phyloP scores from a whole-genome alignment of 2,113 vertebrate genomes.

The Lasiurus borealis region DNA sequence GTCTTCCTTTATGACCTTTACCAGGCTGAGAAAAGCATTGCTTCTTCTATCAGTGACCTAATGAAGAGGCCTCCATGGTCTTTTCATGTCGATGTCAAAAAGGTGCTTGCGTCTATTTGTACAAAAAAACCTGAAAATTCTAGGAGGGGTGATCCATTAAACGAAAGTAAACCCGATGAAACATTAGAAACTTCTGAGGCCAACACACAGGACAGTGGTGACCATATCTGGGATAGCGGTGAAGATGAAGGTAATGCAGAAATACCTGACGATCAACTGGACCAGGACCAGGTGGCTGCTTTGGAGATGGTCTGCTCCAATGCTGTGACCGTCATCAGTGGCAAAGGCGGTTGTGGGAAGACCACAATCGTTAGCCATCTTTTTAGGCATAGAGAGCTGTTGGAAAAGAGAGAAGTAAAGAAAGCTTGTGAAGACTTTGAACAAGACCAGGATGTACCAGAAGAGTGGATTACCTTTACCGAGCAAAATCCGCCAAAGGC shows the following conservation, averaged over 20 bases:
- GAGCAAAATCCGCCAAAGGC: neutral
- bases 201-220: neutral
- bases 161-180: neutral
- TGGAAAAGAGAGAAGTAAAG: constrained; percentile 83
- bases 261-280: constrained; percentile 71
- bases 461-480: constrained; percentile 83
- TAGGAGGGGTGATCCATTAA: neutral
- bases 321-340: constrained; percentile 91
- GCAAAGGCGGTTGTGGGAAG: constrained; percentile 93
- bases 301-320: constrained; percentile 89
- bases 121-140: neutral
- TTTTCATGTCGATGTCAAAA: constrained; percentile 83
- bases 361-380: constrained; percentile 90
- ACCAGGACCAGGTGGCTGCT: constrained; percentile 88
- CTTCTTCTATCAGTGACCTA: constrained; percentile 81
- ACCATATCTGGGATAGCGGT: neutral
- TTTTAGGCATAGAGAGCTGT: constrained; percentile 83
- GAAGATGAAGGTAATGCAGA: neutral
- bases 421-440: constrained; percentile 87
- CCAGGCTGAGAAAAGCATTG: constrained; percentile 88
- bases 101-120: constrained; percentile 77
- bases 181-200: neutral
- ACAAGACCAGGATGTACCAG: constrained; percentile 82
- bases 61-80: constrained; percentile 78
- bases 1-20: constrained; percentile 87